Evolutionary conservation across 1,140 invertebrate genomes (phyloP).

Genomic region (Protaetia brevitarsis): DNA sequence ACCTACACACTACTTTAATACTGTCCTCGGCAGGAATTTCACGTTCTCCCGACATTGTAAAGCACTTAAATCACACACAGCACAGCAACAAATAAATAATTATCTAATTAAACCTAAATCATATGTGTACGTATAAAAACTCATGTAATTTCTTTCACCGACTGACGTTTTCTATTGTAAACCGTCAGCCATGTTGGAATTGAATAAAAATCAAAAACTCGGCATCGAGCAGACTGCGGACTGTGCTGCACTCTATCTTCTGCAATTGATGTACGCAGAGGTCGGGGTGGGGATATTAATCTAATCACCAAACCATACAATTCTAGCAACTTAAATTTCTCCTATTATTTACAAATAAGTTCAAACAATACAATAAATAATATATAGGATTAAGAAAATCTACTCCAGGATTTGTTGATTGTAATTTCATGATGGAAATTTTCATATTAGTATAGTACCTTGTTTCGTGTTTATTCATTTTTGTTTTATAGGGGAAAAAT

Average conservation of each 20-base stretch:
- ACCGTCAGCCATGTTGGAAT: constrained; percentile 33
- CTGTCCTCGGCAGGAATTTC: constrained; percentile 93
- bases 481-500: too few relatives aligned
- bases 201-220: constrained; percentile 17
- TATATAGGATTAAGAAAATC: too few relatives aligned
- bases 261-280: constrained; percentile 5
- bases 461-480: too few relatives aligned
- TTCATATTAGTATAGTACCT: too few relatives aligned
- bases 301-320: constrained; percentile 15
- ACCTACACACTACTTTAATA: constrained; percentile 98
- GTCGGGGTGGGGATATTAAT: not conserved
- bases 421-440: too few relatives aligned
- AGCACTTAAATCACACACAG: constrained; percentile 39
- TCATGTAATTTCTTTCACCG: constrained; percentile 26
- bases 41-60: constrained; percentile 63
- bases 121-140: constrained; percentile 39
- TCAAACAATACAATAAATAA: too few relatives aligned
- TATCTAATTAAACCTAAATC: constrained; percentile 40
- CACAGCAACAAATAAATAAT: constrained; percentile 38
- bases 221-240: not conserved
- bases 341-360: too few relatives aligned
- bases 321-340: too few relatives aligned
- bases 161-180: constrained; percentile 37
- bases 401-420: too few relatives aligned
- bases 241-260: constrained; percentile 16